These are phyloP conservation scores for Eurytoma californica DNA, from an alignment of 2,888 invertebrate genomes.

Conservation along the genomic window DNA sequence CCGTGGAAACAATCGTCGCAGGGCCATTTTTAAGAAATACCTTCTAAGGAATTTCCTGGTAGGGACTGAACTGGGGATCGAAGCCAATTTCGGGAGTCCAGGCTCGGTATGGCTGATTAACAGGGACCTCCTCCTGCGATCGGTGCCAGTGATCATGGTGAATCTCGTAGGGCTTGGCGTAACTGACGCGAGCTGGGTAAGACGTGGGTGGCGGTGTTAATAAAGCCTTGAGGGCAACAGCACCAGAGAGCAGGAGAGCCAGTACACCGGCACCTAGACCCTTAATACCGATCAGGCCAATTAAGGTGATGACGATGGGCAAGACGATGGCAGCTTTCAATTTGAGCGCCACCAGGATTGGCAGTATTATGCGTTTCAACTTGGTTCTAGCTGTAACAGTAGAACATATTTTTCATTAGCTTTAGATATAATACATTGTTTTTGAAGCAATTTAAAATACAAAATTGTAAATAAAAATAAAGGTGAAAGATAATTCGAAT, in stretches of 20 bases:
- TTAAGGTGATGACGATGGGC: conserved; percentile 79
- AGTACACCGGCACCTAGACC: conserved; percentile 80
- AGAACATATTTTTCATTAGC: not conserved
- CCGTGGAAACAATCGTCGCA: too few species aligned
- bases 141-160: conserved; percentile 74
- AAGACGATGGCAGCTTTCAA: conserved; percentile 80
- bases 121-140: conserved; percentile 65
- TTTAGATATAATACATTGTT: not conserved
- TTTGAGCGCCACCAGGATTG: conserved; percentile 80
- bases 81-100: conserved; percentile 69
- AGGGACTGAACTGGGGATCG: conserved; percentile 66
- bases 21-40: too few species aligned
- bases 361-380: conserved; percentile 79
- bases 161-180: conserved; percentile 70
- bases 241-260: conserved; percentile 79
- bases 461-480: conserved; percentile 1
- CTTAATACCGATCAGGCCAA: conserved; percentile 81
- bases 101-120: conserved; percentile 69
- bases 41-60: conserved; percentile 61
- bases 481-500: conserved; percentile 46
- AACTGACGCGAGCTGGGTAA: conserved; percentile 68
- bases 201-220: conserved; percentile 66
- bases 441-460: not conserved
- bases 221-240: conserved; percentile 70
- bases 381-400: conserved; percentile 76